Percentiles rank a stretch among this genome's conserved stretches.
These are phyloP conservation scores for Orchestes rusci DNA, from an alignment of 2,888 invertebrate genomes.

Conservation along the genomic window DNA sequence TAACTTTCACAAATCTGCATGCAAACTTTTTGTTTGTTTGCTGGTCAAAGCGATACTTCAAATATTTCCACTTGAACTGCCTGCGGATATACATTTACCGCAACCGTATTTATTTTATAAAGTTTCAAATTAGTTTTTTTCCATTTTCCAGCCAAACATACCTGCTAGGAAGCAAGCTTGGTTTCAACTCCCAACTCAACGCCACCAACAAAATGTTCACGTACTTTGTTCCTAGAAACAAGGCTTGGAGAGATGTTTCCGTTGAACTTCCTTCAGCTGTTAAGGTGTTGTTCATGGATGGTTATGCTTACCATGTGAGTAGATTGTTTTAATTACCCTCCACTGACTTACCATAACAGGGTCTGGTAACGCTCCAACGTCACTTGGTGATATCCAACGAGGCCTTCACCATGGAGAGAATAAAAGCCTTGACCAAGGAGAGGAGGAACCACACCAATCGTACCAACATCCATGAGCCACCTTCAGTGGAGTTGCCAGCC, in stretches of 20 bases:
- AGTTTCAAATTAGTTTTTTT: neutral
- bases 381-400: constrained; percentile 77
- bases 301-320: constrained; percentile 73
- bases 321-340: neutral
- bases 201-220: constrained; percentile 75
- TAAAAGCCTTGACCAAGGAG: constrained; percentile 63
- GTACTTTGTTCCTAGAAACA: constrained; percentile 85
- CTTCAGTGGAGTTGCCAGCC: constrained; percentile 60
- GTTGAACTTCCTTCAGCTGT: constrained; percentile 70
- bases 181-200: constrained; percentile 72
- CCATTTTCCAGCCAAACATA: constrained; percentile 60
- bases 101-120: too few species aligned
- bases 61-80: too few species aligned
- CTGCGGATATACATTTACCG: too few species aligned
- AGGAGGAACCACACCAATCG: constrained; percentile 17
- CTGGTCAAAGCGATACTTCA: too few species aligned
- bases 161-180: constrained; percentile 63
- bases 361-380: constrained; percentile 75
- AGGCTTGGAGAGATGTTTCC: constrained; percentile 78
- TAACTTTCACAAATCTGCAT: too few species aligned
- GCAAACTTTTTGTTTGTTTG: too few species aligned
- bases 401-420: constrained; percentile 73
- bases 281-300: constrained; percentile 76
- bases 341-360: constrained; percentile 45
- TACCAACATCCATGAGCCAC: constrained; percentile 20